phyloP scores from a whole-genome alignment of 2,888 invertebrate species.

The Volucella bombylans region DNA sequence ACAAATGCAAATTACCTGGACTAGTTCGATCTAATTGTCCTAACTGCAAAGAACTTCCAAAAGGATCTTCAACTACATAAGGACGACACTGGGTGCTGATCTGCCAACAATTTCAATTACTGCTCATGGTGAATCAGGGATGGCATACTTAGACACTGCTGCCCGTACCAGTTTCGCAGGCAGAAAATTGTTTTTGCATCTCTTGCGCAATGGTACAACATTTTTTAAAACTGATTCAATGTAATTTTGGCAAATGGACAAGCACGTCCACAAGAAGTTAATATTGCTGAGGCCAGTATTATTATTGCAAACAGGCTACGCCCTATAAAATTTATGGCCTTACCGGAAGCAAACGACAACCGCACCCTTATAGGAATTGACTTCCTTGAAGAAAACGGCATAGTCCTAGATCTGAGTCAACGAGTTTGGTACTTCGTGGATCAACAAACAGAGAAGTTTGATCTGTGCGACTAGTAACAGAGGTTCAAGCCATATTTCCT shows the following conservation, averaged over 20 bases:
- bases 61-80: slow-evolving; percentile 19
- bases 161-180: no score
- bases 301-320: slow-evolving; percentile 25
- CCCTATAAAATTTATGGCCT: slow-evolving; percentile 18
- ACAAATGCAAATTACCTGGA: no score
- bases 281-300: slow-evolving; percentile 17
- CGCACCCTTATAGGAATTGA: no score
- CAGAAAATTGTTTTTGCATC: no score
- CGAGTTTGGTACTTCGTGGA: no score
- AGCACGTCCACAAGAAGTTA: slow-evolving; percentile 13
- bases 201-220: slow-evolving; percentile 28
- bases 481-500: no score
- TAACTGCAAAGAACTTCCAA: no score
- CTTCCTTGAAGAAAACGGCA: no score
- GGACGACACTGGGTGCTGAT: background rate
- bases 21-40: no score
- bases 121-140: slow-evolving; percentile 19
- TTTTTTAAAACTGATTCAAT: slow-evolving; percentile 2
- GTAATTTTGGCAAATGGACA: slow-evolving; percentile 28
- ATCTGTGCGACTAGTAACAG: background rate
- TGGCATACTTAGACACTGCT: slow-evolving; percentile 5
- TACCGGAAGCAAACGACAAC: no score
- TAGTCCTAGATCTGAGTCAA: no score
- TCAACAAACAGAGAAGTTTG: slow-evolving; percentile 5
- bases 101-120: slow-evolving; percentile 5